Evolutionary conservation across 2,797 vertebrate genomes (phyloP).

Genomic region (Pterois miles): DNA sequence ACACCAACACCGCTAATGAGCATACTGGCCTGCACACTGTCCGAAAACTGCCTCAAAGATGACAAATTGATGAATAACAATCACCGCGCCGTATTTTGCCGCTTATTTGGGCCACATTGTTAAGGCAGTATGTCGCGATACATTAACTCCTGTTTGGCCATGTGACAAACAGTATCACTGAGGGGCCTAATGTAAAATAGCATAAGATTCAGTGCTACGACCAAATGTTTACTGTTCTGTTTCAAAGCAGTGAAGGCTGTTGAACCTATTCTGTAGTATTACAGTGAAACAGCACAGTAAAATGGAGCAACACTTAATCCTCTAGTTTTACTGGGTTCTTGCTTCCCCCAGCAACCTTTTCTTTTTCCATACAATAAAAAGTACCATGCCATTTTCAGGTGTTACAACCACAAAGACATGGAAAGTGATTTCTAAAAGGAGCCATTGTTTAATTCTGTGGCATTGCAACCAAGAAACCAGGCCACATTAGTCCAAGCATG

Average conservation of each 20-base stretch:
- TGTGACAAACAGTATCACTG: background rate
- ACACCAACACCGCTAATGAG: slow-evolving; percentile 4
- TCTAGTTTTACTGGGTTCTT: slow-evolving; percentile 11
- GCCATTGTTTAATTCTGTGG: slow-evolving; percentile 18
- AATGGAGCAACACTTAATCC: background rate
- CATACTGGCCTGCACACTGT: no score
- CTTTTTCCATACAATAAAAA: slow-evolving; percentile 48
- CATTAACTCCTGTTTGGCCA: background rate
- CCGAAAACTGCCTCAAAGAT: background rate
- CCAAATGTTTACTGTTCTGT: background rate
- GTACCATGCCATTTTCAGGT: slow-evolving; percentile 4
- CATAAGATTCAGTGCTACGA: background rate
- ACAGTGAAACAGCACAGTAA: background rate
- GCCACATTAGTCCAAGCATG: background rate
- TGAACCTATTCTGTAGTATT: background rate
- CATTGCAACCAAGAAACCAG: slow-evolving; percentile 2
- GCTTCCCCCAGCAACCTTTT: background rate
- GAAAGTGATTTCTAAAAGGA: slow-evolving; percentile 24
- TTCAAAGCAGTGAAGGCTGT: background rate
- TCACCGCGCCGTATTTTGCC: background rate
- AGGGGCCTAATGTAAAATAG: background rate
- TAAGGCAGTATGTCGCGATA: background rate
- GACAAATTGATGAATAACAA: background rate
- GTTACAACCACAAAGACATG: slow-evolving; percentile 8
- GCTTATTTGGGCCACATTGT: background rate